These are phyloP conservation scores for Erythrocebus patas DNA, from an alignment of 2,113 vertebrate species.

Conservation along the genomic window DNA sequence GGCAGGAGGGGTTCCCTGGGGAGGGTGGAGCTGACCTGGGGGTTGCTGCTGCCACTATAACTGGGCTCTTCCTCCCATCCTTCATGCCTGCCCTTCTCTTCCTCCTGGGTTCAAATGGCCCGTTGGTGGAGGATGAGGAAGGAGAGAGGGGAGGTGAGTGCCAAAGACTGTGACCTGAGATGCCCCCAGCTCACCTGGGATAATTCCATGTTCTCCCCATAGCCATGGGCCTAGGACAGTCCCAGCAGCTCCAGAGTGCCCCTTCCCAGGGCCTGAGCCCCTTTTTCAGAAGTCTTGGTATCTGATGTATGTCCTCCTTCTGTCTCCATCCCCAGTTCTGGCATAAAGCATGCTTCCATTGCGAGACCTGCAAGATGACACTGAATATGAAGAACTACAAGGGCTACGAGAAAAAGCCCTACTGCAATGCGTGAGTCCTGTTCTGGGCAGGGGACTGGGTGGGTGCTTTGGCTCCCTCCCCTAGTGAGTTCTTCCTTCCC, in stretches of 20 bases:
- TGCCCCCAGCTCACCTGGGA: not conserved
- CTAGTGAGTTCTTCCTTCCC: not conserved
- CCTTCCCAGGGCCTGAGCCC: not conserved
- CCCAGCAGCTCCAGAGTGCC: not conserved
- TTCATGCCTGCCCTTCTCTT: not conserved
- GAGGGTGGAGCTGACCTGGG: not conserved
- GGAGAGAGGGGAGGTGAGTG: too few relatives aligned
- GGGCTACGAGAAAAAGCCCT: slow-evolving; percentile 90
- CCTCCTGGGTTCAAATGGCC: not conserved
- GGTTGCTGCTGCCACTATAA: not conserved
- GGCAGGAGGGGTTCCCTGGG: not conserved
- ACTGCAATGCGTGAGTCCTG: slow-evolving; percentile 87
- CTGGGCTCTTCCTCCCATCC: not conserved
- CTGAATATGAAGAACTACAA: slow-evolving; percentile 92
- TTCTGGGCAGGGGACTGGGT: not conserved
- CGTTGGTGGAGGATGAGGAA: not conserved
- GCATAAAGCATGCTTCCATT: slow-evolving; percentile 90
- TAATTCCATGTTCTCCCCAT: not conserved
- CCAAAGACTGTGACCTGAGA: not conserved
- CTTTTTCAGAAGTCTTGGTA: not conserved
- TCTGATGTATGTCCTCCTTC: not conserved
- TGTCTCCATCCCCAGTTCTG: slow-evolving; percentile 81
- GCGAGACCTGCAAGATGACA: slow-evolving; percentile 90
- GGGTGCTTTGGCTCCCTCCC: not conserved
- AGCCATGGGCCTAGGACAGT: not conserved